phyloP scores from a whole-genome alignment of 2,888 invertebrate genomes.

The Branchipolynoe longqiensis region DNA sequence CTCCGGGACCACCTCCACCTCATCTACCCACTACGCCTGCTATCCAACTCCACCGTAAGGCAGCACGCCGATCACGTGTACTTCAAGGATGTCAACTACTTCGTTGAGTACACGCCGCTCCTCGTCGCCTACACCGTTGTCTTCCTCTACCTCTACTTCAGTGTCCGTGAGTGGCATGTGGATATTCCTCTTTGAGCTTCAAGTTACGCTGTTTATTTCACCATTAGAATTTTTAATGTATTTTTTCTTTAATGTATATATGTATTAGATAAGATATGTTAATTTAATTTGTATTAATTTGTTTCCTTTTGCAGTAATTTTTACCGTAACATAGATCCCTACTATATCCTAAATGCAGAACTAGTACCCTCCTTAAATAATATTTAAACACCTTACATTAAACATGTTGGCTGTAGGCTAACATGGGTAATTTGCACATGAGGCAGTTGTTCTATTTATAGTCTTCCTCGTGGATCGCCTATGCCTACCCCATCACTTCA shows the following conservation, averaged over 20 bases:
- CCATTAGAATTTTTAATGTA: too few relatives aligned
- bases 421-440: too few relatives aligned
- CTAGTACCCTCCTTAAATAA: too few relatives aligned
- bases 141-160: constrained; percentile 96
- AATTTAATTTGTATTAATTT: neutral
- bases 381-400: too few relatives aligned
- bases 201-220: neutral
- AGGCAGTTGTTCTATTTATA: too few relatives aligned
- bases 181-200: neutral
- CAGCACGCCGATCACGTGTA: constrained; percentile 87
- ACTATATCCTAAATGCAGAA: too few relatives aligned
- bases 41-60: constrained; percentile 73
- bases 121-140: constrained; percentile 91
- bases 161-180: constrained; percentile 87
- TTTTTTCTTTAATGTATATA: neutral
- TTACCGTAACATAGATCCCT: too few relatives aligned
- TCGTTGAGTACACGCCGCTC: constrained; percentile 86
- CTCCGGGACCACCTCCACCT: constrained; percentile 82
- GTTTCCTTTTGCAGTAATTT: too few relatives aligned
- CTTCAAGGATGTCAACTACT: constrained; percentile 87
- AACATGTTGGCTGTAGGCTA: too few relatives aligned
- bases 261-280: neutral
- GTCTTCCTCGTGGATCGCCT: too few relatives aligned
- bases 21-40: constrained; percentile 72
- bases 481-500: too few relatives aligned